These are phyloP conservation scores for Lepidocyrtinus sp. DNA, from an alignment of 2,888 invertebrate species.

Conservation along the genomic window DNA sequence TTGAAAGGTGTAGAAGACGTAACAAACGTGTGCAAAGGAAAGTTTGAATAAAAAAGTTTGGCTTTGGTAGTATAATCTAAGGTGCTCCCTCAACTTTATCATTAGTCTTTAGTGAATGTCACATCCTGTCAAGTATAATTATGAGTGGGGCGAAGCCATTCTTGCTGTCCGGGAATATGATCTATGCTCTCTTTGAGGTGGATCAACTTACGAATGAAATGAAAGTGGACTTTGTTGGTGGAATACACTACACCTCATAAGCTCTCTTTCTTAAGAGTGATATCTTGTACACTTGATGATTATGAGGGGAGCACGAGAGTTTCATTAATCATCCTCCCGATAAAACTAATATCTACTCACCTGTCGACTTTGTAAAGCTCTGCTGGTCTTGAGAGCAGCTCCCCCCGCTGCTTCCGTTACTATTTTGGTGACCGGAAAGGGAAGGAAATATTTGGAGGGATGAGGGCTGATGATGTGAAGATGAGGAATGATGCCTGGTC, in stretches of 20 bases:
- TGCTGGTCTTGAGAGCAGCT: conserved; percentile 32
- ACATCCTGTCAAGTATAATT: conserved; percentile 35
- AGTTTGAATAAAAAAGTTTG: too few relatives aligned
- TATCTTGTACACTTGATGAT: background rate
- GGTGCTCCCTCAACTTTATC: too few relatives aligned
- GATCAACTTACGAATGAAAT: too few relatives aligned
- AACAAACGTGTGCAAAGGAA: too few relatives aligned
- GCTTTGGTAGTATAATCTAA: background rate
- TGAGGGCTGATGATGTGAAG: conserved; percentile 49
- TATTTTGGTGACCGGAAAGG: conserved; percentile 41
- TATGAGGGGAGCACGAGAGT: background rate
- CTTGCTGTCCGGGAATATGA: too few relatives aligned
- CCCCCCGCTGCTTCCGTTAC: conserved; percentile 19
- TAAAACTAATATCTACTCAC: too few relatives aligned
- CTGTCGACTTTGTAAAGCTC: conserved; percentile 32
- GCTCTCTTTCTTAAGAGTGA: too few relatives aligned
- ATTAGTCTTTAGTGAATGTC: conserved; percentile 15
- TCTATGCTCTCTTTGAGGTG: too few relatives aligned
- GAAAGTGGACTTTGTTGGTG: conserved; percentile 8
- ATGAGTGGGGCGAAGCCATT: too few relatives aligned
- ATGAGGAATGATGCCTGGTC: conserved; percentile 52
- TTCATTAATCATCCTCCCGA: conserved; percentile 27
- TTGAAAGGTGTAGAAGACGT: too few relatives aligned
- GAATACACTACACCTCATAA: too few relatives aligned
- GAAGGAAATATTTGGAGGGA: conserved; percentile 57